Evolutionary conservation across 2,797 vertebrate species (phyloP), one percentile per base, ranked within the genome.

Genomic region (Zalophus californianus): DNA sequence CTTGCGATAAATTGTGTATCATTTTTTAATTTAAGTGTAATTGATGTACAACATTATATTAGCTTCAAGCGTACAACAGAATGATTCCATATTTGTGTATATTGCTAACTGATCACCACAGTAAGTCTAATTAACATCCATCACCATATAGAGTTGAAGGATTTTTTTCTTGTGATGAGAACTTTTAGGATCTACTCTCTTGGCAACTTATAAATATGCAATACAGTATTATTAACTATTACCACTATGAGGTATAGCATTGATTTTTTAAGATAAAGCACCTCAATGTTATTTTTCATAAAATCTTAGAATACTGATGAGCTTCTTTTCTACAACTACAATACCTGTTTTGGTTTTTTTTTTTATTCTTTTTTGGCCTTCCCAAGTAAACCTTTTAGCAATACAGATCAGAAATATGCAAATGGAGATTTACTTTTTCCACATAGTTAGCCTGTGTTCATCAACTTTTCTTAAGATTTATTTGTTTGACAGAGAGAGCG

Each of bases 381-480:
- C 54, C 7, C 12, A 86, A 85, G 41, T 50, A 87, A 96, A 32
- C 48, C 52, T 95, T 83, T 72, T 62, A 87, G 73, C 68, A 91
- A 29, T 73, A 56, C 7, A 44, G 7, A 88, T 88, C 66, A 83
- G 38, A 85, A 62, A 52, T 58, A 89, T 90, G 96, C 35, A 70
- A 52, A 62, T 78, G 29, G 25, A 91, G 35, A 92, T 82, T 83
- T 66, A 62, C 68, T 93, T 75, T 95, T 89, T 90, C 25, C 25
- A 75, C 52, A 91, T 73, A 70, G 54, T 60, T 38, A 77, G 2
- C 8, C 58, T 52, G 3, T 72, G 16, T 75, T 94, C n/a, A 75
- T 80, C 78, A 70, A 5, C 23, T n/a, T 79, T 93, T 82, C 29
- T 64, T 32, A 29, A 64, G 27, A 64, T 64, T 64, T 62, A 62